phyloP scores from a whole-genome alignment of 2,113 vertebrate species.

The Pterophyllum scalare region DNA sequence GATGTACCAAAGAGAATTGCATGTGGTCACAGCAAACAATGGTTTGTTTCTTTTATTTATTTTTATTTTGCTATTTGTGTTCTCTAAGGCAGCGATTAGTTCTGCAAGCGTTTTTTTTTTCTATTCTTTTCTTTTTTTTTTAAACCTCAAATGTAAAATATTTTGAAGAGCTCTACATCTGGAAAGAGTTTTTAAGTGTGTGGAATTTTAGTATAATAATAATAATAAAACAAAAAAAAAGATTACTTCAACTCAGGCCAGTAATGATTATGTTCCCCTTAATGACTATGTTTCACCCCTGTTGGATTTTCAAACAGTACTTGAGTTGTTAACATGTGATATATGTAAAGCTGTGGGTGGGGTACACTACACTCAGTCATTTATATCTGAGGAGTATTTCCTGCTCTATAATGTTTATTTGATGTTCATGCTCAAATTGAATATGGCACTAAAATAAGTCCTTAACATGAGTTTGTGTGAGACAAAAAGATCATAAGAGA shows the following conservation, averaged over 20 bases:
- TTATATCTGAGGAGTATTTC: not conserved
- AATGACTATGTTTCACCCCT: not conserved
- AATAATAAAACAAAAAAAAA: too few relatives aligned
- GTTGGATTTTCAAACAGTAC: not conserved
- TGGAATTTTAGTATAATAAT: not conserved
- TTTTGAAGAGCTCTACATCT: rapidly evolving
- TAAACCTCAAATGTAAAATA: not conserved
- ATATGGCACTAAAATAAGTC: not conserved
- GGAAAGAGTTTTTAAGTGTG: rapidly evolving
- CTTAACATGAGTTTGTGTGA: not conserved
- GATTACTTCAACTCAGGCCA: not conserved
- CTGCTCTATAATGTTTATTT: not conserved
- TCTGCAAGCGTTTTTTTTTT: not conserved
- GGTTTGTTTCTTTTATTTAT: not conserved
- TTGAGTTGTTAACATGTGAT: not conserved
- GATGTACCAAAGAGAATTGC: not conserved
- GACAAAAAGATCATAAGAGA: not conserved
- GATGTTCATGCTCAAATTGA: not conserved
- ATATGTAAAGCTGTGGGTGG: not conserved
- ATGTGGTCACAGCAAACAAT: not conserved
- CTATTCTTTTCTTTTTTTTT: not conserved
- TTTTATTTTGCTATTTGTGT: not conserved
- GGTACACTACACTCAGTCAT: not conserved
- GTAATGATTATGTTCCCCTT: slow-evolving; percentile 32
- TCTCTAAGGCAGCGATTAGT: not conserved